phyloP scores from a whole-genome alignment of 2,113 vertebrate species.

The Picathartes gymnocephalus region DNA sequence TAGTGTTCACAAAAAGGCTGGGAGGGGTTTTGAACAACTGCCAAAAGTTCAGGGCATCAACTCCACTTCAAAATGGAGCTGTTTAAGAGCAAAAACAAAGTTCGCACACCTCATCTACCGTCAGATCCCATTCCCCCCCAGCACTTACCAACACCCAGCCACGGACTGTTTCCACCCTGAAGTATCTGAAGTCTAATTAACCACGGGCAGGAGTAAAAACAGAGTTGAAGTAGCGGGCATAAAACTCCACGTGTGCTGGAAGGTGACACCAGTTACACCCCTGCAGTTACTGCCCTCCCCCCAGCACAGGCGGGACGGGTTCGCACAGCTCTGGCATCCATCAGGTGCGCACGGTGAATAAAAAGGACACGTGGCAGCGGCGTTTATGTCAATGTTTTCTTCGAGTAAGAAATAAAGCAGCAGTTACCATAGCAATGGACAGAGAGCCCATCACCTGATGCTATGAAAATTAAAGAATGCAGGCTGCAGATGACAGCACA shows the following conservation, averaged over 20 bases:
- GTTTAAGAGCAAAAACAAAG: background rate
- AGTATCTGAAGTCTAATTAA: background rate
- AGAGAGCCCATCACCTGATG: background rate
- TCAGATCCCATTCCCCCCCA: background rate
- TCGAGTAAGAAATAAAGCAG: background rate
- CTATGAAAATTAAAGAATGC: background rate
- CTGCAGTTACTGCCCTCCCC: background rate
- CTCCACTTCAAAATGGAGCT: background rate
- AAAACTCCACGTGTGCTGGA: background rate
- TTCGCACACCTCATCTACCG: background rate
- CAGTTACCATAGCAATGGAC: conserved; percentile 59
- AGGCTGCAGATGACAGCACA: background rate
- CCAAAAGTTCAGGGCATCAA: conserved; percentile 7
- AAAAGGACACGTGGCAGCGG: background rate
- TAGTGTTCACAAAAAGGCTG: background rate
- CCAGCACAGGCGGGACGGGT: background rate
- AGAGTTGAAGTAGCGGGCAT: background rate
- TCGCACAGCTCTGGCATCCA: background rate
- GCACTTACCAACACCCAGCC: background rate
- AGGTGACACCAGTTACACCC: background rate
- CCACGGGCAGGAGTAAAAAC: background rate
- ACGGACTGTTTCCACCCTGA: background rate
- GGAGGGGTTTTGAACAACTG: conserved; percentile 15
- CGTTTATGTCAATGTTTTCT: conserved; percentile 36
- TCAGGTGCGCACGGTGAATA: background rate